Evolutionary conservation across 2,888 invertebrate species (phyloP), one percentile per base, ranked within the genome.

Genomic region (Muscina levida): DNA sequence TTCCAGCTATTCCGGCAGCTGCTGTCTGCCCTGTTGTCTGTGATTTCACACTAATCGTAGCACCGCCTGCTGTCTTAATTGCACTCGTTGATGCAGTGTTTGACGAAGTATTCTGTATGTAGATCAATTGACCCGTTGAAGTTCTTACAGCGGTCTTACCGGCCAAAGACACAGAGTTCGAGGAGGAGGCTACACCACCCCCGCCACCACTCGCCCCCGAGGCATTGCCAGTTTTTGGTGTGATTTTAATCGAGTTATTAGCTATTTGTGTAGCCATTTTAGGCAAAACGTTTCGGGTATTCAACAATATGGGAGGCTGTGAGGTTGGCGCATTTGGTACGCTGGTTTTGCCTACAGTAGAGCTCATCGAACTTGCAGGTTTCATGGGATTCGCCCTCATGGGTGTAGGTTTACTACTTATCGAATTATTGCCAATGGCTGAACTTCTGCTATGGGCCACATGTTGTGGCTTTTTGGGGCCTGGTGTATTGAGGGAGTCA

Each of bases 91-190:
- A 65, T 26, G 68, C 31, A 31, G 78, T 46, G 10, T 62, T 46
- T 13, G 75, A 78, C 17, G 83, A 65, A 10, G 85, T 46, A 37
- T 83, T 79, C 72, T 92, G 92, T 17, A 92, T 85, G 46, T 91
- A 88, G 19, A 92, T 84, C 62, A 92, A 86, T 81, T 92, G 91
- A 46, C 92, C 92, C 73, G 91, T 91, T 1, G 89, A 76, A 1
- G 88, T 87, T 72, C 87, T 88, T 10, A 88, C 84, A 10, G 87
- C 85, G 0, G 88, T 87, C 74, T 83, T 87, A 10, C 85, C 86
- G 8, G 68, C 72, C 17, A 82, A 13, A 10, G 79, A 15, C 22
- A 74, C 42, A 19, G 83, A 85, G 70, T 68, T 37, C n/a, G 79
- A 79, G 2, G 66, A 72, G 8, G 71, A 10, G 11, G 74, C 15